Evolutionary conservation across 2,888 invertebrate species (phyloP).

Genomic region (Boloria selene): DNA sequence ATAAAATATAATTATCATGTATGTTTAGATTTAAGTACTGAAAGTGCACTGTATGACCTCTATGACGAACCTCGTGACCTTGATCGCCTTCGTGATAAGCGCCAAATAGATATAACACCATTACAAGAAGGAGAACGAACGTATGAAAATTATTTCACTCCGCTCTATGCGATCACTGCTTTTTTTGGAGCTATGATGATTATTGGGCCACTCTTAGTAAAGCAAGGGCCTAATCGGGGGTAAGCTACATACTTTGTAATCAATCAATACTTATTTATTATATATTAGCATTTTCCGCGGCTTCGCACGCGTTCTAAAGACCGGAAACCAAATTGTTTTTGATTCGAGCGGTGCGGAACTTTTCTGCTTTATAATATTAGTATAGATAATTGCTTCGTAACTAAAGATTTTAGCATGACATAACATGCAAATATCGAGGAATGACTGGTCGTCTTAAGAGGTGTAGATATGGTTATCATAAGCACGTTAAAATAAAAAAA

Average conservation of each 20-base stretch:
- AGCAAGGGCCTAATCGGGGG: constrained; percentile 52
- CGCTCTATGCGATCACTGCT: constrained; percentile 44
- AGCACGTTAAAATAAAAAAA: too few species aligned
- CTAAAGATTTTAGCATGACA: too few species aligned
- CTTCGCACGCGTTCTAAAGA: too few species aligned
- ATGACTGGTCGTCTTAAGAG: too few species aligned
- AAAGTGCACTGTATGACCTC: constrained; percentile 12
- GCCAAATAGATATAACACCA: constrained; percentile 19
- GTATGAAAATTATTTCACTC: constrained; percentile 29
- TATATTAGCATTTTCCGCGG: too few species aligned
- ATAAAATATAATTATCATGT: background rate
- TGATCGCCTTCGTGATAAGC: constrained; percentile 26
- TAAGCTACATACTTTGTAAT: constrained; percentile 36
- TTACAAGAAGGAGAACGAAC: constrained; percentile 1
- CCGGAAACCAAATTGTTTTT: too few species aligned
- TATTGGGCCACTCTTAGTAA: constrained; percentile 50
- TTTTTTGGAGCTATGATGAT: constrained; percentile 52
- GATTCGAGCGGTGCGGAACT: too few species aligned
- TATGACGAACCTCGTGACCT: constrained; percentile 18
- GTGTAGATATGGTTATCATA: too few species aligned
- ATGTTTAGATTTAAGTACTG: background rate
- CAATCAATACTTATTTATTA: too few species aligned
- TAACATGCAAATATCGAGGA: too few species aligned
- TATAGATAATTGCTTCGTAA: too few species aligned
- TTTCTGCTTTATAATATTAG: too few species aligned